A percentile compares a stretch with the other conserved stretches of the same genome.
phyloP scores from a whole-genome alignment of 2,888 invertebrate genomes.

The Synergus itoensis region DNA sequence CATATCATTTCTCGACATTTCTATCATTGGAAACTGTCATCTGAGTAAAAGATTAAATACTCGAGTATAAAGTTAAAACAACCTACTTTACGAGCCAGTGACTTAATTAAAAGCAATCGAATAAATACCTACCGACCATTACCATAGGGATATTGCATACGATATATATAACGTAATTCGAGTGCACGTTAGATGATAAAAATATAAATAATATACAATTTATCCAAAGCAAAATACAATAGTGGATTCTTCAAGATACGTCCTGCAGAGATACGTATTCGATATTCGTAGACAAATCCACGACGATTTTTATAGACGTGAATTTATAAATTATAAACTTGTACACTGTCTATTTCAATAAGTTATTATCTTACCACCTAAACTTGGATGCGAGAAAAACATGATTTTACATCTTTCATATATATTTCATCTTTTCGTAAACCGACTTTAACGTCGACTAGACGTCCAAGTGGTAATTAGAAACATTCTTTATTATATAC shows the following conservation, averaged over 20 bases:
- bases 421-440: conserved; percentile 35
- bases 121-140: conserved; percentile 35
- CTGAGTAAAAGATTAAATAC: conserved; percentile 11
- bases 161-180: conserved; percentile 29
- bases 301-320: conserved; percentile 14
- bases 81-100: conserved; percentile 28
- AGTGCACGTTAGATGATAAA: conserved; percentile 28
- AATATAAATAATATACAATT: conserved; percentile 40
- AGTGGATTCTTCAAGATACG: conserved; percentile 18
- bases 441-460: conserved; percentile 29
- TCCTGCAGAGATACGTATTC: conserved; percentile 18
- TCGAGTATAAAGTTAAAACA: conserved; percentile 28
- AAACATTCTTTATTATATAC: conserved; percentile 65
- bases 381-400: conserved; percentile 47
- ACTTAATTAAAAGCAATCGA: conserved; percentile 25
- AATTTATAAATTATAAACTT: conserved; percentile 32
- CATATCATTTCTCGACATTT: background rate
- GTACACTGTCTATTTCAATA: conserved; percentile 12
- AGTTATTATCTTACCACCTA: conserved; percentile 38
- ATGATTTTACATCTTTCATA: conserved; percentile 44
- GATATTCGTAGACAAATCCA: conserved; percentile 22
- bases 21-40: conserved; percentile 13
- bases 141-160: conserved; percentile 34
- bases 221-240: conserved; percentile 29
- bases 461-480: conserved; percentile 11